Conservation (phyloP, 2,888 invertebrate genomes). For the Arge pagana region DNA sequence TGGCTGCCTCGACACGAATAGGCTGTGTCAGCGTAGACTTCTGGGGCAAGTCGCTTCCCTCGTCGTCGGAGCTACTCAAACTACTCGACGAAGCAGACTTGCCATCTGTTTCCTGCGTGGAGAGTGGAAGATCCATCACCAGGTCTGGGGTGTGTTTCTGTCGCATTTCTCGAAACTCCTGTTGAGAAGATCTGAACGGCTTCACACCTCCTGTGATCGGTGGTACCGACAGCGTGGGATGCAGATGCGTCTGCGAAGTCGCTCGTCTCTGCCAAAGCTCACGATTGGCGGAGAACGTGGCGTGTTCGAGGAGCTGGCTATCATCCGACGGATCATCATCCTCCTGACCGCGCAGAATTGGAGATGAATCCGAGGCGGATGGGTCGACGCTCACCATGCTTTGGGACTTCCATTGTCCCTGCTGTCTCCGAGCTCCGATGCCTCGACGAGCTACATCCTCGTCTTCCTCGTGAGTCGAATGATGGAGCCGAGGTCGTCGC, state of each 20-base stretch:
- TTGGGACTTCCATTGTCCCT: constrained; percentile 59
- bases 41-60: constrained; percentile 25
- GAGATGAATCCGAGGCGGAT: background rate
- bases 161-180: constrained; percentile 58
- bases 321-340: constrained; percentile 31
- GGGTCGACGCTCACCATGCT: constrained; percentile 45
- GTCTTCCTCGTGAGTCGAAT: background rate
- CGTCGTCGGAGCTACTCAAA: constrained; percentile 51
- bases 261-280: constrained; percentile 68
- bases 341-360: no score
- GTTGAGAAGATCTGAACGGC: constrained; percentile 54
- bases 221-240: constrained; percentile 40
- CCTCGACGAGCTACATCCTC: constrained; percentile 7
- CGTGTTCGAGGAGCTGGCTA: constrained; percentile 38
- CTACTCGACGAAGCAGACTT: constrained; percentile 53
- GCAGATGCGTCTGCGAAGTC: constrained; percentile 60
- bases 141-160: constrained; percentile 76
- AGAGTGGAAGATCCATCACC: constrained; percentile 80
- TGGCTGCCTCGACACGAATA: constrained; percentile 50
- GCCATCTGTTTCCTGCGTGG: constrained; percentile 47
- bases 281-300: constrained; percentile 61
- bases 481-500: background rate
- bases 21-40: constrained; percentile 47
- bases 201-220: constrained; percentile 47
- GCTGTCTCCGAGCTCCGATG: constrained; percentile 43